These are phyloP conservation scores for Protophormia terraenovae DNA, from an alignment of 2,888 invertebrate species.

Conservation along the genomic window DNA sequence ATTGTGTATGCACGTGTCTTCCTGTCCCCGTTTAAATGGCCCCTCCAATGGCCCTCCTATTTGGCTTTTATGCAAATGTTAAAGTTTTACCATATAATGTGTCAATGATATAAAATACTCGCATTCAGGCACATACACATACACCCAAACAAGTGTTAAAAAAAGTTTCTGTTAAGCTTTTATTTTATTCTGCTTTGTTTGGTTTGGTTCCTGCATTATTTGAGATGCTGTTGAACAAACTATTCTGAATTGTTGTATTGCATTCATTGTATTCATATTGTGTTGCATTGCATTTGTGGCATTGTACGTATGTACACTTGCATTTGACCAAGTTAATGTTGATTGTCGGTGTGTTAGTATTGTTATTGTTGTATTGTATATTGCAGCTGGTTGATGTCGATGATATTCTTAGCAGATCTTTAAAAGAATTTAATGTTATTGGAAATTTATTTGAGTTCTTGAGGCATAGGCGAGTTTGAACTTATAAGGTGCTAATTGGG, in stretches of 20 bases:
- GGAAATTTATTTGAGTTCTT: too few species aligned
- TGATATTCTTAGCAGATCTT: not conserved
- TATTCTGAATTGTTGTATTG: slow-evolving; percentile 52
- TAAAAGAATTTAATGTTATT: not conserved
- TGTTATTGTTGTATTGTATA: slow-evolving; percentile 22
- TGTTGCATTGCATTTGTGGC: slow-evolving; percentile 54
- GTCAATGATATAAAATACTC: slow-evolving; percentile 53
- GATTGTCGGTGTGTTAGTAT: slow-evolving; percentile 50
- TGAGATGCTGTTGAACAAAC: slow-evolving; percentile 35
- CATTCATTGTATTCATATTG: slow-evolving; percentile 20
- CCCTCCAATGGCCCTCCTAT: slow-evolving; percentile 12
- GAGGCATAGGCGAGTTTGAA: too few species aligned
- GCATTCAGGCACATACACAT: not conserved
- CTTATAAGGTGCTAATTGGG: too few species aligned
- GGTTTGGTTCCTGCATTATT: slow-evolving; percentile 38
- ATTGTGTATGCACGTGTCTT: slow-evolving; percentile 2
- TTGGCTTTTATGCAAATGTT: slow-evolving; percentile 62
- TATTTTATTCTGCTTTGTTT: slow-evolving; percentile 1
- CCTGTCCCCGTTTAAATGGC: not conserved
- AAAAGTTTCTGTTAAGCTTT: slow-evolving; percentile 47
- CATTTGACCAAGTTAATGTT: slow-evolving; percentile 64
- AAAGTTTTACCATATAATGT: slow-evolving; percentile 59
- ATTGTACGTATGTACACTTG: slow-evolving; percentile 43
- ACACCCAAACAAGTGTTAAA: not conserved
- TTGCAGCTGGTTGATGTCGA: slow-evolving; percentile 2